These are phyloP conservation scores for Aulostomus chinensis DNA, from an alignment of 2,797 vertebrate species.

Conservation along the genomic window DNA sequence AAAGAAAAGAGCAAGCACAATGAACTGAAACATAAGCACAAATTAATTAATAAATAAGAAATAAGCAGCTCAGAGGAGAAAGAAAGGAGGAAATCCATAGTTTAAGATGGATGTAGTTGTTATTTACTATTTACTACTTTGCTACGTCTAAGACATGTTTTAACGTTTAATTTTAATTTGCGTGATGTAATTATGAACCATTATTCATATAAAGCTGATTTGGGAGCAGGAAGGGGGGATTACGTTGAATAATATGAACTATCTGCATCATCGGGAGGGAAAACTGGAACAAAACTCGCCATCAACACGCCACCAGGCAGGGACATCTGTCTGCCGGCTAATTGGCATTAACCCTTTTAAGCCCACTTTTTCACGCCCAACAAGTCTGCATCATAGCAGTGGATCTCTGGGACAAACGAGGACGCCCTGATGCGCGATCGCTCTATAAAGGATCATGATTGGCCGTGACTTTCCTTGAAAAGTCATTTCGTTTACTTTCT, in stretches of 20 bases:
- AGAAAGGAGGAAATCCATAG: too few species aligned
- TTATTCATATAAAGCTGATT: not conserved
- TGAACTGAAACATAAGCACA: too few species aligned
- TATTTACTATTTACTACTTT: too few species aligned
- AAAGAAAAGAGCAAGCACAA: too few species aligned
- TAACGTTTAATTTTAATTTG: not conserved
- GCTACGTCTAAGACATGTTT: too few species aligned
- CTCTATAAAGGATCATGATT: too few species aligned
- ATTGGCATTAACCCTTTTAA: conserved; percentile 73
- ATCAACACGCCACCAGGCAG: conserved; percentile 9
- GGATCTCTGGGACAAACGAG: not conserved
- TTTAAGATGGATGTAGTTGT: too few species aligned
- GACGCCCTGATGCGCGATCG: too few species aligned
- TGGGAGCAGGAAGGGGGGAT: conserved; percentile 10
- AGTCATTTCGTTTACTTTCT: too few species aligned
- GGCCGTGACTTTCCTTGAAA: too few species aligned
- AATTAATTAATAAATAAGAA: too few species aligned
- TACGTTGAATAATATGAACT: conserved; percentile 4
- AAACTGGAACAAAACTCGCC: conserved; percentile 54
- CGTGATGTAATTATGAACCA: not conserved
- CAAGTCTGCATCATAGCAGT: conserved; percentile 29
- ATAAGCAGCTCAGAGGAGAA: too few species aligned
- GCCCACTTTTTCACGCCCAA: conserved; percentile 44
- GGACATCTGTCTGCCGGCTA: conserved; percentile 58
- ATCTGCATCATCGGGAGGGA: conserved; percentile 12